Percentiles rank a stretch among this genome's conserved stretches.
Conservation (phyloP, 2,888 invertebrate species). For the Adelphocoris suturalis region DNA sequence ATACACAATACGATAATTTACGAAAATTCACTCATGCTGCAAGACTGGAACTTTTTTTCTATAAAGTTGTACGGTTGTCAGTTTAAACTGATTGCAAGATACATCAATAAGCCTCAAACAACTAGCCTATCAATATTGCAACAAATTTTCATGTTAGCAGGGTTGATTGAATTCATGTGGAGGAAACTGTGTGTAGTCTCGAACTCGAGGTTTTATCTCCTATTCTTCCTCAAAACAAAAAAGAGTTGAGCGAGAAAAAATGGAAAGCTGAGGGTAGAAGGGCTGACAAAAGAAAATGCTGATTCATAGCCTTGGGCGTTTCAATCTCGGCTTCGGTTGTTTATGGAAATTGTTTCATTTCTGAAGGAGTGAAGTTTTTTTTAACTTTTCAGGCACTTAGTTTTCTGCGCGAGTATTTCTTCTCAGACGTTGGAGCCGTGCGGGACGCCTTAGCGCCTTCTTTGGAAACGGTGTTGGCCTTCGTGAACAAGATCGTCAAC, state of each 20-base stretch:
- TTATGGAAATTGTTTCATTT: slow-evolving; percentile 50
- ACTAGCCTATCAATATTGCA: too few relatives aligned
- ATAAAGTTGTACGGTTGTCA: too few relatives aligned
- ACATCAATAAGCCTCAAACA: too few relatives aligned
- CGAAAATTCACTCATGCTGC: too few relatives aligned
- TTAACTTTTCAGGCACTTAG: slow-evolving; percentile 34
- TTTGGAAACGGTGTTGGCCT: not conserved
- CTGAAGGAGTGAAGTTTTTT: not conserved
- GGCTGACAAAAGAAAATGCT: slow-evolving; percentile 42
- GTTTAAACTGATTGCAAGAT: too few relatives aligned
- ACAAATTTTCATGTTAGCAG: too few relatives aligned
- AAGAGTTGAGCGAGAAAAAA: not conserved
- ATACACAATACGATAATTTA: too few relatives aligned
- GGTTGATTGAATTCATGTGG: too few relatives aligned
- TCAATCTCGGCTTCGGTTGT: slow-evolving; percentile 46
- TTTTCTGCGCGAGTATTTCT: not conserved
- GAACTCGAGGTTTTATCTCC: too few relatives aligned
- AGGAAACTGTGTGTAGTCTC: too few relatives aligned
- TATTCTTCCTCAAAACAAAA: too few relatives aligned
- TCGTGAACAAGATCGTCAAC: not conserved
- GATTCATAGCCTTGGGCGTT: slow-evolving; percentile 57
- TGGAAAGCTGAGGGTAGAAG: not conserved
- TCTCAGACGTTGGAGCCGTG: not conserved
- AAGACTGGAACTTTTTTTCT: too few relatives aligned
- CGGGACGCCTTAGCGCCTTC: not conserved